Conservation (phyloP, 2,888 invertebrate genomes). For the Callinectes sapidus region DNA sequence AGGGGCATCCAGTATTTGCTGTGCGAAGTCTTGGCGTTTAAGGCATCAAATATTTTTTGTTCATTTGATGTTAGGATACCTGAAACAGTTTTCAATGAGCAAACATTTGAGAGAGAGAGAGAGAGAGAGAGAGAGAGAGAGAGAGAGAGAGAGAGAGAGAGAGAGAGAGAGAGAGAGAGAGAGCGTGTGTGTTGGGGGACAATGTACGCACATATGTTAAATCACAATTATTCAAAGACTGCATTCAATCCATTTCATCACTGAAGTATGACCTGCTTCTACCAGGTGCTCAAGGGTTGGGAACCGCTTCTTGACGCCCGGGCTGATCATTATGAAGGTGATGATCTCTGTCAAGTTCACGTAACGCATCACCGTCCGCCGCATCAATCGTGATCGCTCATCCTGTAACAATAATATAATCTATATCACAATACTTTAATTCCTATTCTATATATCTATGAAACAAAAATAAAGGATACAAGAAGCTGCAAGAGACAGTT, state of each 20-base stretch:
- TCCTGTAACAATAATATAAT: constrained; percentile 59
- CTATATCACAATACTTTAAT: neutral
- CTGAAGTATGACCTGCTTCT: constrained; percentile 72
- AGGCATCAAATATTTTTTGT: constrained; percentile 91
- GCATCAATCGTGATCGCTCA: constrained; percentile 68
- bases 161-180: constrained; percentile 36
- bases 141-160: constrained; percentile 56
- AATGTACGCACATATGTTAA: neutral
- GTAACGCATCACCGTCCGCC: constrained; percentile 71
- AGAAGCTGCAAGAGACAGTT: too few species aligned
- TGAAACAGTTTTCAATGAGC: constrained; percentile 75
- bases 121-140: constrained; percentile 54
- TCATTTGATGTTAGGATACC: constrained; percentile 94
- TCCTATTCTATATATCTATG: neutral
- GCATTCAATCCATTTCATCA: neutral
- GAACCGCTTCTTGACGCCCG: constrained; percentile 70
- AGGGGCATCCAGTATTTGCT: constrained; percentile 95
- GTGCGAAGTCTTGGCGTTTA: constrained; percentile 91
- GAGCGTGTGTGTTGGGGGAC: too few species aligned
- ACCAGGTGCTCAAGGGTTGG: constrained; percentile 70
- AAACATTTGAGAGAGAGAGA: constrained; percentile 39
- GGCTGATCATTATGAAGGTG: constrained; percentile 69
- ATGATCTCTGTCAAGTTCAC: constrained; percentile 65
- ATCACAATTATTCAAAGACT: neutral
- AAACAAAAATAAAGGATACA: too few species aligned